phyloP scores from a whole-genome alignment of 1,140 invertebrate species.

The Eueides isabella region DNA sequence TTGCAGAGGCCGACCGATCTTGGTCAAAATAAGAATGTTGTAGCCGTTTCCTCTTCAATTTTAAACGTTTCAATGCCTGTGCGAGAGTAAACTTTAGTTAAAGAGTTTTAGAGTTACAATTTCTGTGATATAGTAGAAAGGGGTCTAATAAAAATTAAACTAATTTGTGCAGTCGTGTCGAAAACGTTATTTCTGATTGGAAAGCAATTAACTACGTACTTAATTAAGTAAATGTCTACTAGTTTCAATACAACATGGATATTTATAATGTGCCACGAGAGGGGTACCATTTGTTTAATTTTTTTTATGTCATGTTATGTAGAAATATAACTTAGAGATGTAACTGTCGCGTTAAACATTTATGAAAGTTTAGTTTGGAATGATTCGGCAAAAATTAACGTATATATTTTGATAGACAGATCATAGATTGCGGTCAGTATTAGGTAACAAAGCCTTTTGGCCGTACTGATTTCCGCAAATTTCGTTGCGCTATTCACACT shows the following conservation, averaged over 20 bases:
- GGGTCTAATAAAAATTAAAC: slow-evolving; percentile 42
- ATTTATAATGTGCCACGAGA: neutral
- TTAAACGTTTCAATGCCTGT: slow-evolving; percentile 39
- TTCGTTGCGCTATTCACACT: neutral
- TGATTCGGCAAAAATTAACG: neutral
- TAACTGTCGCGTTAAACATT: slow-evolving; percentile 14
- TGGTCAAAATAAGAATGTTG: slow-evolving; percentile 59
- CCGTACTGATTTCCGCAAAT: neutral
- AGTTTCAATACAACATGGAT: slow-evolving; percentile 25
- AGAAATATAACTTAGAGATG: neutral
- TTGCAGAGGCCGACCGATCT: slow-evolving; percentile 34
- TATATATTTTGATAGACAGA: neutral
- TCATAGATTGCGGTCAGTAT: slow-evolving; percentile 10
- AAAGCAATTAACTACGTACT: slow-evolving; percentile 42
- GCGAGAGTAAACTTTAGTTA: slow-evolving; percentile 53
- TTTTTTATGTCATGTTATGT: slow-evolving; percentile 10
- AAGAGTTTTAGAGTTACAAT: slow-evolving; percentile 31
- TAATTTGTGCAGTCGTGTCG: slow-evolving; percentile 42
- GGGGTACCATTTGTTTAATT: slow-evolving; percentile 9
- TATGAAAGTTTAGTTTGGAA: slow-evolving; percentile 7
- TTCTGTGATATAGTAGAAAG: slow-evolving; percentile 23
- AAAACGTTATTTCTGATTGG: slow-evolving; percentile 40
- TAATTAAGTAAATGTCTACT: slow-evolving; percentile 40
- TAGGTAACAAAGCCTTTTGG: slow-evolving; percentile 8
- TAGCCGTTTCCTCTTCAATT: slow-evolving; percentile 64